Base-by-base conservation (phyloP, 1,140 invertebrate genomes). In the Antheraea mylitta region DNA sequence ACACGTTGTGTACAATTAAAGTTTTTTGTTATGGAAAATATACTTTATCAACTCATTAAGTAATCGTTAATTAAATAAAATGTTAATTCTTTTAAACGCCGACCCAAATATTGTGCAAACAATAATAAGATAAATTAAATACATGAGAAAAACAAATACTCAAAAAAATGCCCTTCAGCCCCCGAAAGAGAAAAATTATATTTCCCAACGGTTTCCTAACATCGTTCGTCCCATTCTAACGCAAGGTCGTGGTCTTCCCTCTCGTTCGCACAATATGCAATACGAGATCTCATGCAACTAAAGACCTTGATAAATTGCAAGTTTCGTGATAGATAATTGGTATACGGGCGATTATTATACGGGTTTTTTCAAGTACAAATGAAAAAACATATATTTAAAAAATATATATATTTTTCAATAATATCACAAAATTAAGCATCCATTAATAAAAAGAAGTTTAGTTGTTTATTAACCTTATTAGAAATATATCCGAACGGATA, bases 311-410 rank as follows among this genome's bases (percentile, higher is more conserved):
- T 89, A 85, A 81, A 85, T 81, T 88, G 87, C 87, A 86, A 86
- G 86, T 90, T 91, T 91, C 87, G 89, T 87, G 85, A 83, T 90
- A 91, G 89, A 88, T 89, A 91, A 91, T 87, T 87, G 81, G 78
- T 87, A 87, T 90, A 85, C 86, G 84, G 86, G 87, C 85, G 71
- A 81, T 80, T 86, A 83, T 80, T 80, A 87, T 88, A 82, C 82
- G 77, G 79, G 77, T 71, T 65, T 81, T 80, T 76, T 36, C 69
- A 79, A 80, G 79, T 77, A 71, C 70, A 77, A 78, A 75, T 78
- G 60, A 30, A 61, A 61, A 30, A 61, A 61, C 7, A 42, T 11
- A 42, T 11, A 42, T 8, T 8, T 42, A 61, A 53, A 53, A 53
- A 61, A 61, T 9, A 60, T 18, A 60, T 61, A 8, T 61, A 22